These are phyloP conservation scores for Anarrhichthys ocellatus DNA, from an alignment of 2,113 vertebrate genomes.

Conservation along the genomic window DNA sequence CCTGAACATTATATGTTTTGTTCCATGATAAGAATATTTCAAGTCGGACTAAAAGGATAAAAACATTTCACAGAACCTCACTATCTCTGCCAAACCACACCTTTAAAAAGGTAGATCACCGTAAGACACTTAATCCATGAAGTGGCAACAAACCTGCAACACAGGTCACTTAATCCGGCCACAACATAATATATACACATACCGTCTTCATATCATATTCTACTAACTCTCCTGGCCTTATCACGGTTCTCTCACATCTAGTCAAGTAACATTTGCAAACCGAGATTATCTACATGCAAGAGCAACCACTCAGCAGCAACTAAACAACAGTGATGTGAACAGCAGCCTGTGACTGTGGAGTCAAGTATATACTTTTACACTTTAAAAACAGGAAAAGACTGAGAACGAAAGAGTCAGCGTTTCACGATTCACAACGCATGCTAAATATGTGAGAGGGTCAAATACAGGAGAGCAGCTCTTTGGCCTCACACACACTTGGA, in stretches of 20 bases:
- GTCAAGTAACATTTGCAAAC: conserved; percentile 35
- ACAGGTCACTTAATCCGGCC: conserved; percentile 52
- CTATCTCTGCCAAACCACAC: conserved; percentile 6
- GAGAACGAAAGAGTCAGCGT: background rate
- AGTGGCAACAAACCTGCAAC: conserved; percentile 34
- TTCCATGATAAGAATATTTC: background rate
- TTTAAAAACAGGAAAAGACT: conserved; percentile 9
- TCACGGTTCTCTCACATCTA: conserved; percentile 25
- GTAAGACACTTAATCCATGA: conserved; percentile 41
- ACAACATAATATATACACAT: conserved; percentile 46
- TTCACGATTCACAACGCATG: conserved; percentile 63
- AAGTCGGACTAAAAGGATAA: conserved; percentile 21
- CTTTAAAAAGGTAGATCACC: background rate
- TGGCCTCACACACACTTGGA: conserved; percentile 30
- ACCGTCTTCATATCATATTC: conserved; percentile 6
- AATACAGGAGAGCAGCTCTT: conserved; percentile 19
- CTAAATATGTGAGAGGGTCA: conserved; percentile 38
- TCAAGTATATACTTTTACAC: conserved; percentile 15
- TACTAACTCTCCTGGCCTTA: conserved; percentile 17
- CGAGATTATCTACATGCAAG: conserved; percentile 54
- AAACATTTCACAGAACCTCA: conserved; percentile 28
- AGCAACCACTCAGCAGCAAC: conserved; percentile 49
- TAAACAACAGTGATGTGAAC: conserved; percentile 46
- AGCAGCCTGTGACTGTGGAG: conserved; percentile 37
- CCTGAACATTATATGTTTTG: conserved; percentile 41